phyloP scores from a whole-genome alignment of 2,797 vertebrate genomes.

The Gallinago solitaria region DNA sequence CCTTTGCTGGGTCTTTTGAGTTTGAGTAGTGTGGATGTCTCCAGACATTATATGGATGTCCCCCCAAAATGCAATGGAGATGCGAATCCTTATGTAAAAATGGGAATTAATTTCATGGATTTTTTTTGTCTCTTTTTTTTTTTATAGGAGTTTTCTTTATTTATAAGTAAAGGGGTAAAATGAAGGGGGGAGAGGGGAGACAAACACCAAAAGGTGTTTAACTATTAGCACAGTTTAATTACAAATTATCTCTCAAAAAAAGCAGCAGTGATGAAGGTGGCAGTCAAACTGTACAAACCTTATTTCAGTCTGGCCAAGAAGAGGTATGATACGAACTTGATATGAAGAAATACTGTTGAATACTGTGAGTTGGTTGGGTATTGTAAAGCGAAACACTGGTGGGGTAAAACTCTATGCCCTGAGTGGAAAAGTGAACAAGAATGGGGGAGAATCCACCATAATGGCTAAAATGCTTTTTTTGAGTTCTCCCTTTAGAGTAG shows the following conservation, averaged over 20 bases:
- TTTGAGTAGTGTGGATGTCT: not conserved
- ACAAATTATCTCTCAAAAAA: not conserved
- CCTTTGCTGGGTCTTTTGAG: not conserved
- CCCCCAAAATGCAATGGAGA: not conserved
- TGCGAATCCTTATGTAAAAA: slow-evolving; percentile 8
- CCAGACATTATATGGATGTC: not conserved
- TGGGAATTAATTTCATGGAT: not conserved
- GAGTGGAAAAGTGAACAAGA: not conserved
- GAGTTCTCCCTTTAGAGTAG: not conserved
- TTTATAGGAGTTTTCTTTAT: not conserved
- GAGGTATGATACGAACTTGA: not conserved
- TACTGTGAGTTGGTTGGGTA: not conserved
- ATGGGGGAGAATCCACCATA: not conserved
- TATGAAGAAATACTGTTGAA: not conserved
- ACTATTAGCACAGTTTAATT: not conserved
- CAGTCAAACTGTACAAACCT: not conserved
- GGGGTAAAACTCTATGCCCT: not conserved
- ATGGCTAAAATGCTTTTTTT: not conserved
- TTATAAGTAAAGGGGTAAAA: not conserved
- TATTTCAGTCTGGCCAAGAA: not conserved
- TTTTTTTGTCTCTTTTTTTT: not conserved
- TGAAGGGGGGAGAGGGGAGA: not conserved
- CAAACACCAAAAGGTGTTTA: not conserved
- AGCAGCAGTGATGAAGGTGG: not conserved
- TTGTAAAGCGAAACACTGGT: not conserved